Evolutionary conservation across 2,888 invertebrate genomes (phyloP), one percentile per base, ranked within the genome.

Genomic region (Arenicola marina): DNA sequence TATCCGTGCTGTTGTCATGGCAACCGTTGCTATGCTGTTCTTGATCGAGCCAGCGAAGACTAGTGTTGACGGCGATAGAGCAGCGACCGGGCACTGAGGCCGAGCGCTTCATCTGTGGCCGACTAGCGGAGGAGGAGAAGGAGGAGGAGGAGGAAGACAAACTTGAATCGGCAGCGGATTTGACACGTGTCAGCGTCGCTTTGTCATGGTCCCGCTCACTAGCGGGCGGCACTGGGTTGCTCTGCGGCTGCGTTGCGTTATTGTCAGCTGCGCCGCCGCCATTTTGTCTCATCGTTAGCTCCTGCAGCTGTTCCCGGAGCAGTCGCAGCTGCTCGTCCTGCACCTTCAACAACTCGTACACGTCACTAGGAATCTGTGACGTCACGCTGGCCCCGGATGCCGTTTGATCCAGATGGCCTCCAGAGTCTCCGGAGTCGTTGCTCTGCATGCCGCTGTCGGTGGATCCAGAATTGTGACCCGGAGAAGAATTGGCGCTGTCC

Each of bases 251-350:
- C 11, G 26, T 7, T 11, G 33, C 7, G 21, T 7, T 29, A 18
- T 11, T 53, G 15, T 7, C 11, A 29, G 11, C 29, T 15, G 53
- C 15, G 11, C 15, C 29, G 4, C 38, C 7, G 2, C 26, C 11
- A 31, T 62, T 60, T 59, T 78, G 77, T 32, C 71, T 69, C 1
- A 70, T 43, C 38, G 77, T 66, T 2, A 81, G 72, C 38, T 74
- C 63, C 55, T 75, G 71, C 29, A 82, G 76, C 67, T 82, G 82
- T 28, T 75, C 72, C 59, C 80, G 78, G 15, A 82, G 69, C 59
- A 69, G 67, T 59, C 77, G 74, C 38, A 82, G 69, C 65, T 81
- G 79, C 43, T 73, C 66, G 59, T 77, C 78, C 62, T 82, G 82
- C 53, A 75, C 73, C 48, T 74, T 56, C 7, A 82, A 67, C 3